These are phyloP conservation scores for Mus spicilegus DNA, from an alignment of 2,113 vertebrate species.

Conservation along the genomic window DNA sequence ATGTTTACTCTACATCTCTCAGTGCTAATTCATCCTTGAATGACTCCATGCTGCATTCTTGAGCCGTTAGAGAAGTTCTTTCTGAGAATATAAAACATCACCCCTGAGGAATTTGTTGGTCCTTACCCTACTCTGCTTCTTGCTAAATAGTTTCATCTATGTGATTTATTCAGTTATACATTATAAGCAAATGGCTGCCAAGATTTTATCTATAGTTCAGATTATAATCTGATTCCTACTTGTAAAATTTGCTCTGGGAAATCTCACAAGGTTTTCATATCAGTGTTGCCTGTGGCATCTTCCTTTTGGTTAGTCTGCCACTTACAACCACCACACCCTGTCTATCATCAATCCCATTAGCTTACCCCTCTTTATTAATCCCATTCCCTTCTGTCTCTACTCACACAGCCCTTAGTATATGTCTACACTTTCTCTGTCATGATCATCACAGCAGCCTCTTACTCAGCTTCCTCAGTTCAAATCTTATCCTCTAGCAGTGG, in stretches of 20 bases:
- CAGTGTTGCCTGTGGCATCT: background rate
- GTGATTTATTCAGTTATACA: background rate
- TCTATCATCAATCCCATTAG: background rate
- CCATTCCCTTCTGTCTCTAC: background rate
- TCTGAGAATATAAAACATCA: background rate
- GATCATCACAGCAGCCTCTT: background rate
- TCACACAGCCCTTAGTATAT: background rate
- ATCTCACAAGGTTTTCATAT: background rate
- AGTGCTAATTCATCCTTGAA: background rate
- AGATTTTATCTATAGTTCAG: constrained; percentile 10
- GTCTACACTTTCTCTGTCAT: background rate
- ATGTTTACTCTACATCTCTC: background rate
- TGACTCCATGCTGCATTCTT: background rate
- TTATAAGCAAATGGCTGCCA: background rate
- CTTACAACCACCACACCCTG: background rate
- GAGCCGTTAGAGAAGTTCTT: background rate
- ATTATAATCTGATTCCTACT: background rate
- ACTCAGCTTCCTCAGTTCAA: background rate
- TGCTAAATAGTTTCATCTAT: background rate
- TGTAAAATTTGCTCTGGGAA: constrained; percentile 44
- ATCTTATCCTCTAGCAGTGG: background rate
- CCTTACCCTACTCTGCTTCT: background rate
- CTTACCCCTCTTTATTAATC: background rate
- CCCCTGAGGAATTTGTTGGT: background rate
- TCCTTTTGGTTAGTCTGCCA: background rate